Evolutionary conservation across 1,140 invertebrate genomes (phyloP).

Genomic region (Oreohelix idahoensis): DNA sequence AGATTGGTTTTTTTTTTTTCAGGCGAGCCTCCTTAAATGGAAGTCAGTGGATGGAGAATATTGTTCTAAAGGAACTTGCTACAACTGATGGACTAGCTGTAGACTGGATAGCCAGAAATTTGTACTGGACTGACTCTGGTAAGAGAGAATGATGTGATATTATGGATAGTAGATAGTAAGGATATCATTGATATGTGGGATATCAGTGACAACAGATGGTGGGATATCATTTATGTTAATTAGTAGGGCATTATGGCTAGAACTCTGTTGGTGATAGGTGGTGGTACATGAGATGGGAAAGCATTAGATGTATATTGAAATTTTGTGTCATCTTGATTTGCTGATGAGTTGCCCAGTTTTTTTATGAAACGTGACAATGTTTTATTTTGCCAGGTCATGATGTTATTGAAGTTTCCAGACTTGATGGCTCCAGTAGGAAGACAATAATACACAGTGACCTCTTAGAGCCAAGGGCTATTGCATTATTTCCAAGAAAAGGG

Average conservation of each 20-base stretch:
- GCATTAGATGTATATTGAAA: too few relatives aligned
- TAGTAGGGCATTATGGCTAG: too few relatives aligned
- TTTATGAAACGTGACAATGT: background rate
- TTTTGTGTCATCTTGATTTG: too few relatives aligned
- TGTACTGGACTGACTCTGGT: slow-evolving; percentile 97
- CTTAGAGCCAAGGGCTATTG: slow-evolving; percentile 95
- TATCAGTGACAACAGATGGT: too few relatives aligned
- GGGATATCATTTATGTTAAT: too few relatives aligned
- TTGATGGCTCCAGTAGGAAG: slow-evolving; percentile 86
- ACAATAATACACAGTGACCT: slow-evolving; percentile 87
- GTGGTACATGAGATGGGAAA: too few relatives aligned
- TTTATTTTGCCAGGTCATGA: slow-evolving; percentile 74
- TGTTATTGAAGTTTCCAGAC: slow-evolving; percentile 88
- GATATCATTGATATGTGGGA: too few relatives aligned
- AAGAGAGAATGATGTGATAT: background rate
- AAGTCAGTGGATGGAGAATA: slow-evolving; percentile 81
- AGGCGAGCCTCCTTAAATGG: slow-evolving; percentile 78
- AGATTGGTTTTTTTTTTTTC: too few relatives aligned
- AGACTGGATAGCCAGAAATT: slow-evolving; percentile 96
- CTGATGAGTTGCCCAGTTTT: too few relatives aligned
- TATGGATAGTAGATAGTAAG: too few relatives aligned
- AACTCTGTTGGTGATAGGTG: too few relatives aligned
- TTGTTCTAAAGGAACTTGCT: slow-evolving; percentile 82
- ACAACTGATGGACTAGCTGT: slow-evolving; percentile 94
- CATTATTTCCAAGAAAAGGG: slow-evolving; percentile 94